A percentile compares a stretch with the other conserved stretches of the same genome.
phyloP scores from a whole-genome alignment of 1,140 invertebrate species.

The Coboldia fuscipes region DNA sequence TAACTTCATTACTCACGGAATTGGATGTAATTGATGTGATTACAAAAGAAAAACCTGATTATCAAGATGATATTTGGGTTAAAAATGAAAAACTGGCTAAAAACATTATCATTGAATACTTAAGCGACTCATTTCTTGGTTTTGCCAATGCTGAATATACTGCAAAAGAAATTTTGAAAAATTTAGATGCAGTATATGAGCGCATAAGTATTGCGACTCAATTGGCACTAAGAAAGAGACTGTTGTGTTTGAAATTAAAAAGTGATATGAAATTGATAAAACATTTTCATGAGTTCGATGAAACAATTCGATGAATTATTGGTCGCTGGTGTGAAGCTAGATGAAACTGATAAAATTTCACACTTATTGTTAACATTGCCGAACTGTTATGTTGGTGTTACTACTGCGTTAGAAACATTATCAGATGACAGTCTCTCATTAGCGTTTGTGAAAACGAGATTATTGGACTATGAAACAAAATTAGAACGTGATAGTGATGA shows the following conservation, averaged over 20 bases:
- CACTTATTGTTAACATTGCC: constrained; percentile 19
- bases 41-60: too few species aligned
- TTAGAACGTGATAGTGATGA: constrained; percentile 9
- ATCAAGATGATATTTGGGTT: constrained; percentile 9
- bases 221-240: constrained; percentile 15
- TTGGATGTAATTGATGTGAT: too few species aligned
- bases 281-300: constrained; percentile 19
- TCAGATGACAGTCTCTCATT: constrained; percentile 15
- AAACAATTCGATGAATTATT: constrained; percentile 15
- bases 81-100: constrained; percentile 14
- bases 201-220: constrained; percentile 19
- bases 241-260: constrained; percentile 17
- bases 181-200: constrained; percentile 18
- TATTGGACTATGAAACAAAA: constrained; percentile 20
- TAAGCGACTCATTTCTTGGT: constrained; percentile 15
- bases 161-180: constrained; percentile 14
- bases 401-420: constrained; percentile 21
- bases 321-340: constrained; percentile 17
- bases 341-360: constrained; percentile 16
- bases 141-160: constrained; percentile 12
- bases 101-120: constrained; percentile 15
- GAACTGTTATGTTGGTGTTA: constrained; percentile 10
- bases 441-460: constrained; percentile 17
- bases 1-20: too few species aligned
- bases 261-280: constrained; percentile 11